Base-by-base conservation (phyloP, 2,888 invertebrate genomes). In the Phytoseiulus persimilis region DNA sequence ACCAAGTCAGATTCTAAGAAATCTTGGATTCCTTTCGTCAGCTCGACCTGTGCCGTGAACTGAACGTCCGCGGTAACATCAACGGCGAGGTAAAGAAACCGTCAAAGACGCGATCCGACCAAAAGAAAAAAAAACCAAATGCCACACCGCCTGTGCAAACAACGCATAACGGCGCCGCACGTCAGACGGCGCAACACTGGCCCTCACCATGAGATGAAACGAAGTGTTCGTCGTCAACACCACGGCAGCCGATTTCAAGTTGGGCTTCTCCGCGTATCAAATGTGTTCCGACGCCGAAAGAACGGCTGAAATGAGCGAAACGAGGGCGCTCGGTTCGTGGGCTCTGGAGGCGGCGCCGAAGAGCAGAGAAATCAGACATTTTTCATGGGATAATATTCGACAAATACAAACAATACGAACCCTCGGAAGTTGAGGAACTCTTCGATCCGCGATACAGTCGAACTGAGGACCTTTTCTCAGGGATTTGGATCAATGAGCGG, bases 81-180 rank as follows among this genome's bases (percentile, higher is more conserved):
- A 28, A 65, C 65, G 65, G 28, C 65, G 65, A 65, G 65, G 65
- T 65, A 65, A 65, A 65, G 65, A 65, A 65, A 65, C 65, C 28
- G 28, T 65, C 65, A 65, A 65, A 65, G 65, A 65, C 18, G 11
- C 65, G 18, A 65, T 65, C 65, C 65, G 65, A 65, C 5, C 65
- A 23, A 65, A 28, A 65, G 28, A 65, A 65, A 18, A 65, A 65
- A 28, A 65, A 39, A 39, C 39, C 5, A 65, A 65, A 65, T 2
- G 65, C 65, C 65, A 65, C 65, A 65, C 65, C 65, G 65, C 65
- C 65, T 65, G 65, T 65, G 65, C 65, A 65, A 65, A 65, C 65
- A 65, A 65, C 65, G 65, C 65, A 65, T 65, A 65, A 65, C 65
- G 65, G 9, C 65, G 65, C 65, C 65, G 65, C 65, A 23, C 65